Base-by-base conservation (phyloP, 2,797 vertebrate species). In the Numenius phaeopus region DNA sequence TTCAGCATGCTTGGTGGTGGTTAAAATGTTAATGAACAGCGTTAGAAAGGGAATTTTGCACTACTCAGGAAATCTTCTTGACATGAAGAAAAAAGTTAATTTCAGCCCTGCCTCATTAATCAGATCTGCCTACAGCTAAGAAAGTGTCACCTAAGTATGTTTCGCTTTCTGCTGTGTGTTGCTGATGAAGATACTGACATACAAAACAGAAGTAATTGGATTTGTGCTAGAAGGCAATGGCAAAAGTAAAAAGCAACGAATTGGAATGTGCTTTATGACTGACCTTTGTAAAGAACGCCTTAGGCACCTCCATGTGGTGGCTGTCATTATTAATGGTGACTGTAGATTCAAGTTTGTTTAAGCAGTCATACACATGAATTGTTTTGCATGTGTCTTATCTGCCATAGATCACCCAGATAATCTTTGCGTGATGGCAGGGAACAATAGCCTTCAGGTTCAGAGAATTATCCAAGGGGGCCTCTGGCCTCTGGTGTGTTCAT, bases 81-180 rank as follows among this genome's bases (percentile, higher is more conserved):
- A 97, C 65, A 29, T 66, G 85, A 88, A 83, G 77, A 66, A 95
- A 96, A 97, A 97, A 93, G 96, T 97, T 98, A 96, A 98, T 98
- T 98, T 98, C 95, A 97, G 75, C 47, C 67, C 55, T 98, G 96
- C 93, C 96, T 98, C 97, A 98, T 98, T 98, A 98, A 98, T 98
- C 97, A 97, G 91, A 94, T 97, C 83, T 96, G 95, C 97, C 78
- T 73, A 78, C 67, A 97, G 94, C 97, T 97, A 96, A 89, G 86
- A 95, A 97, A 93, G 57, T 94, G 92, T 97, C 97, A 97, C 94
- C 93, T 92, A 95, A 88, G 87, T 96, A 66, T 91, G 72, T 83
- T 98, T 96, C 94, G 83, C 82, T 97, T 97, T 97, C 90, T 77
- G 65, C 87, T 89, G 32, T 49, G 40, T 77, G 64, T 66, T 90